Evolutionary conservation across 2,113 vertebrate genomes (phyloP), one percentile per base, ranked within the genome.

Genomic region (Entelurus aequoreus): DNA sequence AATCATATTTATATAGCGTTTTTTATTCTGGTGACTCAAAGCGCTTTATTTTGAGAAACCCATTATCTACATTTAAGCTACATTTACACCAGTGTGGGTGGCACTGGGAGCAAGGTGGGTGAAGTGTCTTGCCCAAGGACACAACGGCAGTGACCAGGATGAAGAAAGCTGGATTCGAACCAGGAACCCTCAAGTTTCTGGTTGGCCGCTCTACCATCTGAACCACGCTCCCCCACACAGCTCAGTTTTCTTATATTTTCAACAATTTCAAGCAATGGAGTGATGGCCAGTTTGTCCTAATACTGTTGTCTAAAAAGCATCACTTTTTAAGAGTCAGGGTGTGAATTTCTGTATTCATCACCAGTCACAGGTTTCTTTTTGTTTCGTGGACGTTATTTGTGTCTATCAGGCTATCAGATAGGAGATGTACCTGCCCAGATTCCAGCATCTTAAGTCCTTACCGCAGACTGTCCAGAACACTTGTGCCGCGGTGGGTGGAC

Each of bases 401-500:
- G 76, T 82, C 69, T 75, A 70, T 85, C 81, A 90, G 90, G 87
- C 62, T 83, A 51, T 88, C 78, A 74, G 81, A 87, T 66, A 89
- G 86, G 74, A 87, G 81, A 78, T 74, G 73, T 46, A 86, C 81
- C 80, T 90, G 86, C 84, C 81, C 88, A 71, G 86, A 85, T 40
- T 71, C 85, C 48, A 66, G 28, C 64, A 49, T 68, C 54, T 46
- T 77, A 72, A 77, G 52, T 74, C 75, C 84, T 9, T 84, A 84
- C 65, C 87, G 72, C 86, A 83, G 87, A 60, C 79, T 83, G 71
- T 86, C 87, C 77, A 82, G 83, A 81, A 82, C 80, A 28, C 44
- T 90, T 6, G 74, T 84, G 14, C 89, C 90, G 68, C 84, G 87
- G 89, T 90, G 85, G 84, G 88, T 91, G 88, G 86, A 79, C 72